Percentiles rank a stretch among this genome's conserved stretches.
Conservation (phyloP, 2,797 vertebrate species). For the Coregonus suidteri region DNA sequence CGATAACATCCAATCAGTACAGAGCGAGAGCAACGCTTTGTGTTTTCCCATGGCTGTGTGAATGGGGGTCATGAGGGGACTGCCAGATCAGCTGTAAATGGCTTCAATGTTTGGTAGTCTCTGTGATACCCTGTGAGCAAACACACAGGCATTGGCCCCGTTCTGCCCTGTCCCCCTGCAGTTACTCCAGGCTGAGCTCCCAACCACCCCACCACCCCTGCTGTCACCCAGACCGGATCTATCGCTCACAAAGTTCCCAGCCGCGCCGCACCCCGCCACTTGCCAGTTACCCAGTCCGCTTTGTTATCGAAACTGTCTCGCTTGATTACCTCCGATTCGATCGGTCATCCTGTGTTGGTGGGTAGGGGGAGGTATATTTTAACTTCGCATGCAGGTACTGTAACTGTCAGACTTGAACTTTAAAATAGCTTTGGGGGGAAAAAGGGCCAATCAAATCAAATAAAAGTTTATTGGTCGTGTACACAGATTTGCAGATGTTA, state of each 20-base stretch:
- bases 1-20: slow-evolving; percentile 4
- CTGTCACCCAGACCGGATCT: slow-evolving; percentile 3
- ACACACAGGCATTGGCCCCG: not conserved
- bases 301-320: slow-evolving; percentile 43
- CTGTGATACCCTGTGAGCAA: slow-evolving; percentile 21
- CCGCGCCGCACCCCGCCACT: not conserved
- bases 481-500: not conserved
- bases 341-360: slow-evolving; percentile 26
- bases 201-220: not conserved
- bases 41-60: slow-evolving; percentile 7
- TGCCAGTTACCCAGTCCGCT: slow-evolving; percentile 20
- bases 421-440: not conserved
- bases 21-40: not conserved
- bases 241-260: not conserved
- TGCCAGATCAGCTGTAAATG: slow-evolving; percentile 1
- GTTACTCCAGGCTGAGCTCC: not conserved
- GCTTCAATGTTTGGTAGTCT: slow-evolving; percentile 4
- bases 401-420: slow-evolving; percentile 19
- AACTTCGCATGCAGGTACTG: slow-evolving; percentile 17
- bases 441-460: not conserved
- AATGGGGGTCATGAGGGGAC: not conserved
- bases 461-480: not conserved
- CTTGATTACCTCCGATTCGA: slow-evolving; percentile 42
- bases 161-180: not conserved
- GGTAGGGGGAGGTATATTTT: slow-evolving; percentile 25